phyloP scores from a whole-genome alignment of 2,113 vertebrate genomes.

The Brachyistius frenatus region DNA sequence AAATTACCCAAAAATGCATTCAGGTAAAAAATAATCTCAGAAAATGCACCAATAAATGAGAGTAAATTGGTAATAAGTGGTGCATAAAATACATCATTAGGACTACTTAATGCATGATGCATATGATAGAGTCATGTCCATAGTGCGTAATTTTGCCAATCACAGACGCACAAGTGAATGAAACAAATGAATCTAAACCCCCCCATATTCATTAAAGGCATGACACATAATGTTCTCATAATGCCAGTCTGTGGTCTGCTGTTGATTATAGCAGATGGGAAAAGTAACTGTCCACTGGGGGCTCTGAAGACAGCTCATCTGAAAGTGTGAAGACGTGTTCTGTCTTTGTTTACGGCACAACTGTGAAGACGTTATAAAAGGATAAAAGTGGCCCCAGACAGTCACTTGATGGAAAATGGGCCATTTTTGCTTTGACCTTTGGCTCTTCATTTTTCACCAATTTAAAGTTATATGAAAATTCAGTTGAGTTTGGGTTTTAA shows the following conservation, averaged over 20 bases:
- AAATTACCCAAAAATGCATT: neutral
- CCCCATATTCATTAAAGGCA: slow-evolving; percentile 23
- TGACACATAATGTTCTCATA: slow-evolving; percentile 47
- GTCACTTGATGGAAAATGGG: neutral
- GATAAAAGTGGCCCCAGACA: neutral
- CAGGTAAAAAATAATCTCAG: neutral
- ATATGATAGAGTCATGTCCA: slow-evolving; percentile 17
- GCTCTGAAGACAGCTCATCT: neutral
- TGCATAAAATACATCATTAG: neutral
- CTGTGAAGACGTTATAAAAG: slow-evolving; percentile 1
- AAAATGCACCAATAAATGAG: neutral
- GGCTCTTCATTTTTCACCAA: neutral
- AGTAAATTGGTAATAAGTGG: neutral
- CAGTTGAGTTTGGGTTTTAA: neutral
- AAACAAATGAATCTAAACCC: neutral
- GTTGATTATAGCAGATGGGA: slow-evolving; percentile 32
- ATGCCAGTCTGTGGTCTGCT: slow-evolving; percentile 43
- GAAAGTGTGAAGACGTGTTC: neutral
- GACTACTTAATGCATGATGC: neutral
- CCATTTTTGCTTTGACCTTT: neutral
- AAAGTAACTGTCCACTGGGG: slow-evolving; percentile 9
- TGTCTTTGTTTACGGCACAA: neutral
- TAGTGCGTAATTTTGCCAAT: slow-evolving; percentile 25
- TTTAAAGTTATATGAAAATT: neutral
- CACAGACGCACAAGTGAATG: slow-evolving; percentile 26